Conservation (phyloP, 1,140 invertebrate species). For the Riptortus pedestris region DNA sequence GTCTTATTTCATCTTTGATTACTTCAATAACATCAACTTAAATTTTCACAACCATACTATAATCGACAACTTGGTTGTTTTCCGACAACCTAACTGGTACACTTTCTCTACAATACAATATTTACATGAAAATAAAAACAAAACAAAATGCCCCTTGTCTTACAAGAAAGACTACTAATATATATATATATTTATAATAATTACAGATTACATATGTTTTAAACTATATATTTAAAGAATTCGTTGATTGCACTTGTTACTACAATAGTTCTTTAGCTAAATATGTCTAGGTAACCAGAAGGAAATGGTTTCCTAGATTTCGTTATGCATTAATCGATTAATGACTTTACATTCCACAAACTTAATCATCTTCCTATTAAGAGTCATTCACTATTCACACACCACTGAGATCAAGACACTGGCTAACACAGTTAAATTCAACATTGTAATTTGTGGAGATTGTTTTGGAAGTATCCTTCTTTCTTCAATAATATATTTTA, state of each 20-base stretch:
- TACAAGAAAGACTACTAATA: slow-evolving; percentile 28
- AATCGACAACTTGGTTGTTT: slow-evolving; percentile 25
- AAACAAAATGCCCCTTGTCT: slow-evolving; percentile 30
- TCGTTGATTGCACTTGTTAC: slow-evolving; percentile 30
- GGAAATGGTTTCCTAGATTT: not conserved
- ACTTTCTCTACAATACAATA: slow-evolving; percentile 28
- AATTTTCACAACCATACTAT: slow-evolving; percentile 28
- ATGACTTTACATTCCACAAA: not conserved
- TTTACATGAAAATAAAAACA: slow-evolving; percentile 28
- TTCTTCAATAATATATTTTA: not conserved
- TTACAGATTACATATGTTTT: slow-evolving; percentile 22
- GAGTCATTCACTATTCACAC: slow-evolving; percentile 4
- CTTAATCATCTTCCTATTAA: not conserved
- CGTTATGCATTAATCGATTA: not conserved
- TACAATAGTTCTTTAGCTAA: slow-evolving; percentile 20
- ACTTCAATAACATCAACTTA: slow-evolving; percentile 30
- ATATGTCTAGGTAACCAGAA: not conserved
- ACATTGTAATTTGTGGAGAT: not conserved
- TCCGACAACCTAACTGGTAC: slow-evolving; percentile 27
- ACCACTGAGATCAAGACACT: slow-evolving; percentile 15
- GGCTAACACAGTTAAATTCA: slow-evolving; percentile 17
- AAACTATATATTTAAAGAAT: slow-evolving; percentile 27
- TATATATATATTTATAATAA: slow-evolving; percentile 21
- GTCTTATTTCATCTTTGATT: slow-evolving; percentile 30
- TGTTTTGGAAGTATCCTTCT: slow-evolving; percentile 21